Conservation (phyloP, 2,888 invertebrate genomes). For the Candidula unifasciata region DNA sequence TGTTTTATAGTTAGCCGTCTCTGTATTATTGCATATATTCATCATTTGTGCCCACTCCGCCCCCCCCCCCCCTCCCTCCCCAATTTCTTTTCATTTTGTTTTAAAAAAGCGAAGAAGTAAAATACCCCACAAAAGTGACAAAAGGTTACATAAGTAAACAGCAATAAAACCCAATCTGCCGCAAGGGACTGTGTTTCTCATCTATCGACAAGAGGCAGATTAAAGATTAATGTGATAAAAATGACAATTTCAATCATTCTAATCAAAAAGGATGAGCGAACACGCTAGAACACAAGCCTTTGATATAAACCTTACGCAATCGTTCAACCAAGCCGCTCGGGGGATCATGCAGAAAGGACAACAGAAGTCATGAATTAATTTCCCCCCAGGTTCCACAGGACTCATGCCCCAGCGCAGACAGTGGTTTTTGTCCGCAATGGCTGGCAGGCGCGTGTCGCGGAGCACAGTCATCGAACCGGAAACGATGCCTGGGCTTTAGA, state of each 20-base stretch:
- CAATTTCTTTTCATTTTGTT: not conserved
- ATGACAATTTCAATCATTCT: not conserved
- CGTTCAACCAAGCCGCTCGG: not conserved
- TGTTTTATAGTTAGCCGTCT: too few relatives aligned
- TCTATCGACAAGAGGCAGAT: not conserved
- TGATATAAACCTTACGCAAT: slow-evolving; percentile 3
- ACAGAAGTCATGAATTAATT: not conserved
- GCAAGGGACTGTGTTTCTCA: not conserved
- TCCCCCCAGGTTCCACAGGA: not conserved
- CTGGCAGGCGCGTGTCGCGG: not conserved
- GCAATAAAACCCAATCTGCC: not conserved
- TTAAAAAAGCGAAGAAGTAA: not conserved
- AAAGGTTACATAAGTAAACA: not conserved
- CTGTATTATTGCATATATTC: too few relatives aligned
- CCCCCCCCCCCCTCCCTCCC: too few relatives aligned
- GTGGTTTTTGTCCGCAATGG: not conserved
- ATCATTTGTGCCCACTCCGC: too few relatives aligned
- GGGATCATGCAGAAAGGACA: not conserved
- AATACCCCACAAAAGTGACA: not conserved
- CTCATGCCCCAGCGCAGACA: not conserved
- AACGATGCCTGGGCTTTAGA: not conserved
- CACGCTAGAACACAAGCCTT: not conserved
- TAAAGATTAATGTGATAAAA: slow-evolving; percentile 3
- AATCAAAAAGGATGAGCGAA: not conserved
- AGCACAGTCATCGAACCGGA: not conserved